phyloP scores from a whole-genome alignment of 2,113 vertebrate genomes.

The Vireo altiloquus region DNA sequence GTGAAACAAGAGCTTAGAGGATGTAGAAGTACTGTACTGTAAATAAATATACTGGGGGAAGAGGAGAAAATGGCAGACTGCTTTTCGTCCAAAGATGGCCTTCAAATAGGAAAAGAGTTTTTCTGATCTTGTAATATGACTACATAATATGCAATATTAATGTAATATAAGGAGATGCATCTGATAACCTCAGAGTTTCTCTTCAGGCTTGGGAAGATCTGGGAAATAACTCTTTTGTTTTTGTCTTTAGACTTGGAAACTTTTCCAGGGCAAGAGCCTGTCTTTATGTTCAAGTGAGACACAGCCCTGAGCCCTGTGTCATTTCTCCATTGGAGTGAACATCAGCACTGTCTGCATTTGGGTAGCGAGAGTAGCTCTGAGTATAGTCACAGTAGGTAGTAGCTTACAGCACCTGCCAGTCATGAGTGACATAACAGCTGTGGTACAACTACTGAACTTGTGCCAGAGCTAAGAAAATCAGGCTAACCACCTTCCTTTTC shows the following conservation, averaged over 20 bases:
- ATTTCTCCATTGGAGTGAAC: neutral
- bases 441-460: neutral
- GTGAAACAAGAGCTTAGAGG: neutral
- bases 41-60: neutral
- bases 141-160: neutral
- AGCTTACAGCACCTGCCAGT: neutral
- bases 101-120: neutral
- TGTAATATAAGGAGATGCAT: neutral
- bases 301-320: neutral
- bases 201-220: neutral
- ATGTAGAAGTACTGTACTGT: neutral
- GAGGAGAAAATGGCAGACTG: neutral
- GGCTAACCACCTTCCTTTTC: neutral
- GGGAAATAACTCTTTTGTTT: neutral
- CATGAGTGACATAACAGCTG: neutral
- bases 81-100: neutral
- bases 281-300: neutral
- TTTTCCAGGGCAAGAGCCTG: neutral
- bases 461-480: neutral
- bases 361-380: neutral
- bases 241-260: neutral
- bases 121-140: neutral
- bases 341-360: neutral
- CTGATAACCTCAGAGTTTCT: neutral
- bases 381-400: neutral